These are phyloP conservation scores for Picus viridis DNA, from an alignment of 2,797 vertebrate genomes.

Conservation along the genomic window DNA sequence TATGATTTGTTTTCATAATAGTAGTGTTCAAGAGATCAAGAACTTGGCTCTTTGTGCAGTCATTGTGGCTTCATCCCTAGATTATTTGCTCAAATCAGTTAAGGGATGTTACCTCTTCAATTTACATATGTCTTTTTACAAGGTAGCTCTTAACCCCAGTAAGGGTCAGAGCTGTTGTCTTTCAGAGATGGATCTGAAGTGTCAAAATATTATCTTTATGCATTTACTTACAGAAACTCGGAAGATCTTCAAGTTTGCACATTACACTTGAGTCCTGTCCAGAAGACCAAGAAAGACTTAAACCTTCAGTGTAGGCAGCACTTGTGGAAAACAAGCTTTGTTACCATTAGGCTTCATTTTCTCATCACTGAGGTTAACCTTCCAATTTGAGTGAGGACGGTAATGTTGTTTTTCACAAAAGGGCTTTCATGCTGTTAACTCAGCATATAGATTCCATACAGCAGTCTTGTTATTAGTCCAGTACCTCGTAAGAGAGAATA, in stretches of 20 bases:
- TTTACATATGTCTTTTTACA: neutral
- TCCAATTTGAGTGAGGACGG: neutral
- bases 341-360: neutral
- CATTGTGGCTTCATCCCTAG: neutral
- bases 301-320: neutral
- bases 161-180: neutral
- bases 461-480: neutral
- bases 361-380: neutral
- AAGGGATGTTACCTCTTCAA: neutral
- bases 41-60: neutral
- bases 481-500: neutral
- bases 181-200: neutral
- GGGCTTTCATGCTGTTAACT: neutral
- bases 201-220: rapidly evolving
- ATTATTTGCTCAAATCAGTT: neutral
- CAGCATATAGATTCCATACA: neutral
- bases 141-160: neutral
- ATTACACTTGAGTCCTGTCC: neutral
- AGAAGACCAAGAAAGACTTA: neutral
- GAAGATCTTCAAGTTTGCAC: neutral
- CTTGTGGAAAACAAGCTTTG: neutral
- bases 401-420: neutral
- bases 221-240: neutral
- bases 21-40: neutral
- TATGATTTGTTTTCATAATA: neutral